Evolutionary conservation across 37 sponge, comb jelly and placozoan genomes (phyloP).

Genomic region (Mnemiopsis leidyi): DNA sequence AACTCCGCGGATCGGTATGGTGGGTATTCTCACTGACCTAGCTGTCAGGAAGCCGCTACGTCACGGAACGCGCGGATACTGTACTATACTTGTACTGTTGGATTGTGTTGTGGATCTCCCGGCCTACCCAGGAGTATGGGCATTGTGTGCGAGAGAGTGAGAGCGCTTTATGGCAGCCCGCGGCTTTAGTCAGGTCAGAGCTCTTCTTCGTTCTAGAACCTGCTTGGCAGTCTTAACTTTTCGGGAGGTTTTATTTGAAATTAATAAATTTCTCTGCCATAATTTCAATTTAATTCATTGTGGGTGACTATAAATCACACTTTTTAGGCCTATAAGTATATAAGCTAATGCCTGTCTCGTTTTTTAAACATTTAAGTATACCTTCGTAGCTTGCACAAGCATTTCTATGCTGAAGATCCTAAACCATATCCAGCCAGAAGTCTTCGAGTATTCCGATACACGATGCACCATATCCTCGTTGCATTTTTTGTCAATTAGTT

Average conservation of each 20-base stretch:
- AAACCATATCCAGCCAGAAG: too few species aligned
- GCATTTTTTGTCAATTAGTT: too few species aligned
- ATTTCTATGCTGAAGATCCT: too few species aligned
- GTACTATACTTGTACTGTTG: background rate
- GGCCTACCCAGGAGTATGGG: background rate
- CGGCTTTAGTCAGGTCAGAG: background rate
- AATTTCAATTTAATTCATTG: background rate
- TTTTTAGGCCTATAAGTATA: background rate
- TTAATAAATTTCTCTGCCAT: background rate
- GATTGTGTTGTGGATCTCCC: background rate
- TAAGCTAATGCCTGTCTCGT: background rate
- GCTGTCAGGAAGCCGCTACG: background rate
- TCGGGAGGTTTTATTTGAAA: background rate
- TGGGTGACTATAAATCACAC: background rate
- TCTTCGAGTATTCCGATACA: too few species aligned
- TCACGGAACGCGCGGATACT: background rate
- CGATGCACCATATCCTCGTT: too few species aligned
- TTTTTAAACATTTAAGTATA: background rate
- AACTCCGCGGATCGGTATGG: background rate
- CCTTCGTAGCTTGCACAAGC: too few species aligned
- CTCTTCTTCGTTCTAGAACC: background rate
- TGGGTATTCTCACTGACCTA: background rate
- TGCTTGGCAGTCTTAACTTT: background rate
- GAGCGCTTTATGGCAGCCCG: background rate
- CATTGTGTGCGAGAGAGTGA: background rate